phyloP scores from a whole-genome alignment of 2,797 vertebrate species.

The Coccyzus lansbergi region DNA sequence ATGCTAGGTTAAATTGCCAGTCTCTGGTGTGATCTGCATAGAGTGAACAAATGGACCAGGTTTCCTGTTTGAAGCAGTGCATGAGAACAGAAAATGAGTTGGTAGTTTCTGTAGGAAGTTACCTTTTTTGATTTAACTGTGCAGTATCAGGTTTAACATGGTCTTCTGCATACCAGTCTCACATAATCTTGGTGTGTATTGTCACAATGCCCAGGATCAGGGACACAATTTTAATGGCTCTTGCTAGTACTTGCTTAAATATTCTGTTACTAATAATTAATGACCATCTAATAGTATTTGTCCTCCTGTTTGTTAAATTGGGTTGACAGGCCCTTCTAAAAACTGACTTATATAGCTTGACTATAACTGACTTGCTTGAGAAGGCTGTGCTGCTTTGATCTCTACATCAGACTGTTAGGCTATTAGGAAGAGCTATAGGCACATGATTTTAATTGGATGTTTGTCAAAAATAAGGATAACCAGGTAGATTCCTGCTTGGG shows the following conservation, averaged over 20 bases:
- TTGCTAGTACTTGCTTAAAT: background rate
- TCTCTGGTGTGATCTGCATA: background rate
- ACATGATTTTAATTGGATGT: background rate
- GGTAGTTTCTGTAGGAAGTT: background rate
- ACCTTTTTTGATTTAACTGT: background rate
- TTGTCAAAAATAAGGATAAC: background rate
- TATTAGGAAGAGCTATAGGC: background rate
- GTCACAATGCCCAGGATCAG: background rate
- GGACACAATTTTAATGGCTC: background rate
- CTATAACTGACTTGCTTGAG: background rate
- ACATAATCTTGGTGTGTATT: background rate
- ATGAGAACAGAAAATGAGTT: background rate
- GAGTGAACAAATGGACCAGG: background rate
- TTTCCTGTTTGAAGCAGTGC: background rate
- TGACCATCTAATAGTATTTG: background rate
- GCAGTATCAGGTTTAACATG: background rate
- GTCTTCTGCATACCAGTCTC: accelerated
- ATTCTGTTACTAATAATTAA: background rate
- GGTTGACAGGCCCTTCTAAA: background rate
- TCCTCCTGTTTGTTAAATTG: background rate
- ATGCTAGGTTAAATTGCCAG: background rate
- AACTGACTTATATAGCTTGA: background rate
- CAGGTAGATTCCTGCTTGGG: background rate
- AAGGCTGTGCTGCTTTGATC: background rate
- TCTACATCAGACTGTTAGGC: background rate